These are phyloP conservation scores for Nerophis lumbriciformis DNA, from an alignment of 2,113 vertebrate species.

Conservation along the genomic window DNA sequence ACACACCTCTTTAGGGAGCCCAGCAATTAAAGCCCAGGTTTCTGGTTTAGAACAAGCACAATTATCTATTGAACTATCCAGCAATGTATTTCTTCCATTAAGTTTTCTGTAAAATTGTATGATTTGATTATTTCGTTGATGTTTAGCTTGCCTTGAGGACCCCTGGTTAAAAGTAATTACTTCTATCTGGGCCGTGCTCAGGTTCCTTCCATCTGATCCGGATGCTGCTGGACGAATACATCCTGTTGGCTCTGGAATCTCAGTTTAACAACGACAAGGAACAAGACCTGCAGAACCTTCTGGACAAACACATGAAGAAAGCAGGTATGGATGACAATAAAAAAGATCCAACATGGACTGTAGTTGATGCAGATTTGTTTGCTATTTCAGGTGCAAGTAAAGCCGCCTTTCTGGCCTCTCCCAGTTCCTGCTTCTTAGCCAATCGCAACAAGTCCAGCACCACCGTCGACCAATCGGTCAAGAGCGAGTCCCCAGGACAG, in stretches of 20 bases:
- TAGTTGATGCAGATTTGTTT: neutral
- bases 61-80: too few relatives aligned
- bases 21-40: too few relatives aligned
- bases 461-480: slow-evolving; percentile 77
- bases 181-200: slow-evolving; percentile 35
- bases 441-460: slow-evolving; percentile 82
- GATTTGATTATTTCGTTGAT: too few relatives aligned
- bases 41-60: too few relatives aligned
- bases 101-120: too few relatives aligned
- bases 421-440: slow-evolving; percentile 95
- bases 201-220: slow-evolving; percentile 97
- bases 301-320: slow-evolving; percentile 98
- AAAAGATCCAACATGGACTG: too few relatives aligned
- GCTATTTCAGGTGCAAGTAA: slow-evolving; percentile 87
- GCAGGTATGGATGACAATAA: slow-evolving; percentile 74
- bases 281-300: slow-evolving; percentile 91
- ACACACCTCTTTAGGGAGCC: neutral
- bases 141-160: too few relatives aligned
- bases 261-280: slow-evolving; percentile 99
- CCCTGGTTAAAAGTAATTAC: too few relatives aligned
- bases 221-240: slow-evolving; percentile 98
- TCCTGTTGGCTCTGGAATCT: slow-evolving; percentile 93
- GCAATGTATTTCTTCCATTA: too few relatives aligned
- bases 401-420: slow-evolving; percentile 90
- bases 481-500: slow-evolving; percentile 82